Base-by-base conservation (phyloP, 2,888 invertebrate genomes). In the Drosophila emarginata region DNA sequence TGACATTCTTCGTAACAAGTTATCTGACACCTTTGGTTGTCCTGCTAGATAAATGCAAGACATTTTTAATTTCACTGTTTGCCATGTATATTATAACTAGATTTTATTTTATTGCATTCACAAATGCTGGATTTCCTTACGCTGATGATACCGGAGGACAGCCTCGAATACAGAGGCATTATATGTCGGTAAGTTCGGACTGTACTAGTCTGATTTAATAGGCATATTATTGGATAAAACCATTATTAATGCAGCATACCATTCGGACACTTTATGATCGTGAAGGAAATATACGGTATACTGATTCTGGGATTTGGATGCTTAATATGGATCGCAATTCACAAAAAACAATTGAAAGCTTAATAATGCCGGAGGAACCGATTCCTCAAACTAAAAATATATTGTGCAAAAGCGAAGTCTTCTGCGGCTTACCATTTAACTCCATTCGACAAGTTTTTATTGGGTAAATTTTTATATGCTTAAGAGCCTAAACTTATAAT, bases 1-100 rank as follows among this genome's bases (percentile, higher is more conserved):
- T 92, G 37, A 91, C 92, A 1, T 85, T 93, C 63, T 87, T 92
- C 50, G 89, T 91, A 2, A 89, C 89, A 5, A 91, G 91, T 32
- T 91, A 90, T 66, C 89, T 91, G 60, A 92, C 84, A 4, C 88
- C 89, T 6, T 62, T 91, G 32, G 77, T 90, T 14, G 81, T 87
- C 45, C 74, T 91, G 6, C 74, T 91, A 2, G 85, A 84, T 67
- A 82, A 77, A 64, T 79, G 80, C 50, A 82, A 78, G 61, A 77
- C 79, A 15, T 75, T 90, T 45, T 67, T 91, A 28, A 63, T 84
- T 3, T 67, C 81, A 11, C 52, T 91, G 32, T 75, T 87, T 39
- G 75, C 82, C 9, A 72, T 89, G 14, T 88, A 85, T 64, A 54
- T 89, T 7, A 71, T 89, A 15, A 87, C 90, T 18, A 71, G 89